Evolutionary conservation across 2,113 vertebrate genomes (phyloP).

Genomic region (human): GRCh38 chr2:71280001-71280500

Average conservation of each 20-base stretch:
- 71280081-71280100: too few species aligned
- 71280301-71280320: not conserved
- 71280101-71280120: too few species aligned
- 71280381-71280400: not conserved
- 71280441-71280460: not conserved
- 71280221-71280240: not conserved
- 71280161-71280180: too few species aligned
- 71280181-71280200: too few species aligned
- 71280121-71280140: too few species aligned
- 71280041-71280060: accelerated
- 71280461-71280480: not conserved
- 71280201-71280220: not conserved
- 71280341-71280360: conserved; percentile 9
- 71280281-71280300: not conserved
- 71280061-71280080: too few species aligned
- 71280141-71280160: too few species aligned
- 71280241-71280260: not conserved
- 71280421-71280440: not conserved
- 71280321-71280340: not conserved
- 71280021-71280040: too few species aligned
- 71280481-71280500: not conserved
- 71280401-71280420: not conserved
- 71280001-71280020: too few species aligned
- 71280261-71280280: not conserved
- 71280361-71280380: not conserved